Evolutionary conservation across 2,113 vertebrate species (phyloP).

Genomic region (Dromiciops gliroides): DNA sequence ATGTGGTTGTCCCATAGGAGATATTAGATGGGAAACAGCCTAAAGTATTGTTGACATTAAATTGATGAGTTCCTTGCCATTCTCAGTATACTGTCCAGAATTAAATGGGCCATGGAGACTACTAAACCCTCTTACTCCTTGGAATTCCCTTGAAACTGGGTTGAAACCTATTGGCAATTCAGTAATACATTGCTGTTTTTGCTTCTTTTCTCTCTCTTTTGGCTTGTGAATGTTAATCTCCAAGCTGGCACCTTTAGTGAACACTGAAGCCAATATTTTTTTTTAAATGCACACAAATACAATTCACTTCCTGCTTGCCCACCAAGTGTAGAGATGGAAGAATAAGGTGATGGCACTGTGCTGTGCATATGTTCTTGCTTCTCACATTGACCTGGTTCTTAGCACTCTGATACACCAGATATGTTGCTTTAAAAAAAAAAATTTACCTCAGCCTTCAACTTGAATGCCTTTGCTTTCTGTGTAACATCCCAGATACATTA

Average conservation of each 20-base stretch:
- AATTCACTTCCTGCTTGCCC: not conserved
- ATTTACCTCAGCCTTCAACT: not conserved
- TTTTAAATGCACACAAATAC: not conserved
- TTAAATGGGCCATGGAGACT: not conserved
- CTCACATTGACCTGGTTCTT: not conserved
- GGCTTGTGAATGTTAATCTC: not conserved
- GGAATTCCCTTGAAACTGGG: not conserved
- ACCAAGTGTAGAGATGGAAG: not conserved
- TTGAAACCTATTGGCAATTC: not conserved
- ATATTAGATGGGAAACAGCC: not conserved
- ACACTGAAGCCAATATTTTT: conserved; percentile 15
- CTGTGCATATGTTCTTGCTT: not conserved
- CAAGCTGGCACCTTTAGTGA: not conserved
- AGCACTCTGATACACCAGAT: not conserved
- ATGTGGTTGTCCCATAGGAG: not conserved
- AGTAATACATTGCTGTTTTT: not conserved
- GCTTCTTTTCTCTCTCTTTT: not conserved
- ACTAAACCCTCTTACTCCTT: not conserved
- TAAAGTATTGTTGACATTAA: conserved; percentile 8
- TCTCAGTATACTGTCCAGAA: not conserved
- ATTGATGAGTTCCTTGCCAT: not conserved
- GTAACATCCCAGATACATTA: conserved; percentile 7
- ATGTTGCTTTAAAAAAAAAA: not conserved
- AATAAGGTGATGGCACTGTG: not conserved
- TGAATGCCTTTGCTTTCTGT: not conserved